Evolutionary conservation across 2,888 invertebrate genomes (phyloP), one percentile per base, ranked within the genome.

Genomic region (Rhagium mordax): DNA sequence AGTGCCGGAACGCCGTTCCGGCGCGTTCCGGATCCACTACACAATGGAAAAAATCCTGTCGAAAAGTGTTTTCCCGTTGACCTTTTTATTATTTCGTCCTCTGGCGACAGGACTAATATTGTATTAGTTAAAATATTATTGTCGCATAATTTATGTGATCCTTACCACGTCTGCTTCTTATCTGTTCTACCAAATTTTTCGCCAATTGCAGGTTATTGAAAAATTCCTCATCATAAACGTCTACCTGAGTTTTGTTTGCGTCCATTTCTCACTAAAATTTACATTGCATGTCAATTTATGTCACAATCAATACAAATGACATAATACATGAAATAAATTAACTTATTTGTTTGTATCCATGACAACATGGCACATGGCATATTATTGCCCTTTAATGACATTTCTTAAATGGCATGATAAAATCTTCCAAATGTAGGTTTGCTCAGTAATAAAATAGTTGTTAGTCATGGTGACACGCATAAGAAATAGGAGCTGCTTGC

Each of bases 221-320:
- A 79, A 91, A 91, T 78, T 90, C 90, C 77, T 90, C 89, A 81
- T 90, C 89, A 72, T 90, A 88, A 61, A 88, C 81, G 75, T 87
- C 86, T 7, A 74, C 70, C 62, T 78, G 77, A 6, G 72, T 15
- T 49, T 70, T 71, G 24, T 49, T 71, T 4, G 47, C 33, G 7
- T 64, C 71, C 73, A 75, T 72, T 62, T 67, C 66, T 41, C 59
- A 74, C 71, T 72, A 69, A 67, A 72, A 75, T 71, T 75, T 75
- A 49, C 41, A 16, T 65, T 64, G 49, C 62, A 74, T 70, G 68
- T 62, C 29, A 64, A 29, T 72, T 65, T n/a, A 15, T 68, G 71
- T 68, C 49, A 73, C 27, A 73, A 71, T 71, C 71, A 59, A 75
- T 70, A 62, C 51, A 51, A 55, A 73, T 71, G 73, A 71, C 62